Conservation (phyloP, 1,140 invertebrate genomes). For the Pogonus chalceus region DNA sequence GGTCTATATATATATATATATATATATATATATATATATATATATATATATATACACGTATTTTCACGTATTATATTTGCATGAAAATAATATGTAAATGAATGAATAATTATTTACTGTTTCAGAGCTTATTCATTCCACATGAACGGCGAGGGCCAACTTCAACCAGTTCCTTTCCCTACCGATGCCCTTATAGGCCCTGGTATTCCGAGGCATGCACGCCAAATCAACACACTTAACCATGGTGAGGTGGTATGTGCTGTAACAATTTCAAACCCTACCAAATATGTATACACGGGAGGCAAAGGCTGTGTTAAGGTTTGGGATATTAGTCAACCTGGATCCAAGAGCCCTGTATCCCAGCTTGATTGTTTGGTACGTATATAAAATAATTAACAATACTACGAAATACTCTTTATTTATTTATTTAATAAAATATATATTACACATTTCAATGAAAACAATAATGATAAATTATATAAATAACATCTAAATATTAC, state of each 20-base stretch:
- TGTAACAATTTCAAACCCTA: constrained; percentile 82
- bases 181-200: constrained; percentile 87
- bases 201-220: constrained; percentile 87
- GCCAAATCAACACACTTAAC: constrained; percentile 81
- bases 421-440: neutral
- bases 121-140: constrained; percentile 89
- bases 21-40: too few relatives aligned
- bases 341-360: constrained; percentile 62
- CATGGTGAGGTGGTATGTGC: constrained; percentile 93
- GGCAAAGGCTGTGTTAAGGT: constrained; percentile 89
- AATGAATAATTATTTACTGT: constrained; percentile 17
- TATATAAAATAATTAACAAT: constrained; percentile 12
- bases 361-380: constrained; percentile 68
- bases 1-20: too few relatives aligned
- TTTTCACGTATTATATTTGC: too few relatives aligned
- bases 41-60: too few relatives aligned
- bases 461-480: too few relatives aligned
- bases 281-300: constrained; percentile 90
- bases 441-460: too few relatives aligned
- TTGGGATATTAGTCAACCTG: constrained; percentile 65
- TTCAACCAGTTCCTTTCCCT: constrained; percentile 92
- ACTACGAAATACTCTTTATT: neutral
- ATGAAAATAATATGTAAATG: too few relatives aligned
- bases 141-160: constrained; percentile 76
- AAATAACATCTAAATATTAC: neutral